Conservation (phyloP, 2,113 vertebrate species). For the Holacanthus passer region DNA sequence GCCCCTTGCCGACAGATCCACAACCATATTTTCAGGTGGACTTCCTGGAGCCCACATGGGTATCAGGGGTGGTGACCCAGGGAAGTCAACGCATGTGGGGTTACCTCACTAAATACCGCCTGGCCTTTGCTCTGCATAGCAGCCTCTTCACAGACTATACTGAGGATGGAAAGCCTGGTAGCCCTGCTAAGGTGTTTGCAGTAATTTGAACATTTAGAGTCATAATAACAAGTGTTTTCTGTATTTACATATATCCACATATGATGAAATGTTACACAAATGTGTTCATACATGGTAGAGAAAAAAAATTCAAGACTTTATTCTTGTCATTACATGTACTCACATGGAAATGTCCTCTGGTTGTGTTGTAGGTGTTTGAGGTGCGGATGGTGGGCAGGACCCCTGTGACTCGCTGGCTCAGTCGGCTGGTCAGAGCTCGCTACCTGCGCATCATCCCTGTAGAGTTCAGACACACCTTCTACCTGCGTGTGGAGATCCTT, state of each 20-base stretch:
- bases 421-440: slow-evolving; percentile 79
- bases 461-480: slow-evolving; percentile 83
- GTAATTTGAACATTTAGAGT: neutral
- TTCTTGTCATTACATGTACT: neutral
- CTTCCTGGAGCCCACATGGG: slow-evolving; percentile 85
- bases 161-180: slow-evolving; percentile 47
- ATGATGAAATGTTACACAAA: neutral
- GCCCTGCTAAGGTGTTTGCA: slow-evolving; percentile 74
- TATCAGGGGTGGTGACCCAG: slow-evolving; percentile 87
- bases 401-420: slow-evolving; percentile 82
- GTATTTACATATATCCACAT: neutral
- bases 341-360: neutral
- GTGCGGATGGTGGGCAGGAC: slow-evolving; percentile 82
- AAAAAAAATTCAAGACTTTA: neutral
- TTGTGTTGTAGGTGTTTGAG: slow-evolving; percentile 81
- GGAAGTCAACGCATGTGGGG: slow-evolving; percentile 83
- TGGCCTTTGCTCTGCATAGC: slow-evolving; percentile 81
- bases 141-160: slow-evolving; percentile 81
- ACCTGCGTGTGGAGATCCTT: slow-evolving; percentile 84
- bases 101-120: slow-evolving; percentile 82
- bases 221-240: neutral
- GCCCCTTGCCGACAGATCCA: slow-evolving; percentile 81
- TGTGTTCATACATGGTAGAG: neutral
- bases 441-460: slow-evolving; percentile 86
- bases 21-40: slow-evolving; percentile 88